Percentiles rank a stretch among this genome's conserved stretches.
phyloP scores from a whole-genome alignment of 2,113 vertebrate genomes.

The Tonatia bakeri region DNA sequence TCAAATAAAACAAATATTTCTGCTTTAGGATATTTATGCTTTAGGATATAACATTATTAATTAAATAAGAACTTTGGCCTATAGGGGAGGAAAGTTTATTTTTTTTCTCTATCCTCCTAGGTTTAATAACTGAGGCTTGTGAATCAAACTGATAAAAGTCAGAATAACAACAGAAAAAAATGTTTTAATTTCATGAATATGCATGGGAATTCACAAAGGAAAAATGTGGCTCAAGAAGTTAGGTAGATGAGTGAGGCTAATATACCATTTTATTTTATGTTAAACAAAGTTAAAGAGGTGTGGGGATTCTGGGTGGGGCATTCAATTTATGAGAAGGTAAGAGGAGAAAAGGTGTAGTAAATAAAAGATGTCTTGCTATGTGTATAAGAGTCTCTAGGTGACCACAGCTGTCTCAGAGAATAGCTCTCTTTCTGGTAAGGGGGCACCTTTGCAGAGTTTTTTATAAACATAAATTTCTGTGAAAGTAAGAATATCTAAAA shows the following conservation, averaged over 20 bases:
- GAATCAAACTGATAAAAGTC: background rate
- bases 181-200: background rate
- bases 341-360: background rate
- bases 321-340: background rate
- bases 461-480: background rate
- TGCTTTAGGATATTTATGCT: no score
- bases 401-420: background rate
- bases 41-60: background rate
- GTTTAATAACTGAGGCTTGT: background rate
- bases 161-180: background rate
- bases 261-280: background rate
- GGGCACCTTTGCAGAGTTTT: background rate
- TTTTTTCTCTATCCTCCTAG: background rate
- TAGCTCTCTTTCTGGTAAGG: background rate
- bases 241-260: background rate
- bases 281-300: background rate
- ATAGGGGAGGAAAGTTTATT: background rate
- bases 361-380: background rate
- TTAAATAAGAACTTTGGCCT: background rate
- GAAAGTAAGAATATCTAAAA: background rate
- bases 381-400: background rate
- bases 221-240: background rate
- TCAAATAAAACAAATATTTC: background rate
- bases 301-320: background rate
- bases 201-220: background rate